Conservation (phyloP, 2,113 vertebrate species). For the Okapia johnstoni region DNA sequence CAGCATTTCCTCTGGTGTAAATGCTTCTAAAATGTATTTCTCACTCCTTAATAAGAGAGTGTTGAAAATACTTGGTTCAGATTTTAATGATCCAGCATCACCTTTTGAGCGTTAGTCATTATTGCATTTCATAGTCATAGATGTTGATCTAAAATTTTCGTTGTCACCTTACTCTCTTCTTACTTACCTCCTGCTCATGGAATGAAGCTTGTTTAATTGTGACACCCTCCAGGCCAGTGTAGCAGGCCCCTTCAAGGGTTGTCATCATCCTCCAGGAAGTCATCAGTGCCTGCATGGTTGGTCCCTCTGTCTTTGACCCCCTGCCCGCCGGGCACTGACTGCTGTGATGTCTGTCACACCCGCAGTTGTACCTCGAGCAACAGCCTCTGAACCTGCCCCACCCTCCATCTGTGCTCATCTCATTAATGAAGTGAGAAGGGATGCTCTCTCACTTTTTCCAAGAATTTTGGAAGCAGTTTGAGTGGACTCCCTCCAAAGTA, state of each 20-base stretch:
- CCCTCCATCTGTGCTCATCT: background rate
- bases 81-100: background rate
- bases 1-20: background rate
- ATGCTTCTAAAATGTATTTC: conserved; percentile 1
- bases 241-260: background rate
- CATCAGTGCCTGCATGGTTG: background rate
- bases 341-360: background rate
- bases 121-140: background rate
- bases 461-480: background rate
- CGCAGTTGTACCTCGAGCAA: background rate
- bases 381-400: background rate
- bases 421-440: background rate
- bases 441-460: background rate
- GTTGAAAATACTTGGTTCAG: background rate
- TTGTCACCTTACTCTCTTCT: background rate
- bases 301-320: background rate
- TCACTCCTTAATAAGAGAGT: background rate
- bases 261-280: background rate
- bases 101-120: background rate
- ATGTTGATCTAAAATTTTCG: background rate
- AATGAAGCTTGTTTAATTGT: background rate
- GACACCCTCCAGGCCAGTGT: background rate
- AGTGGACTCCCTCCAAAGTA: background rate
- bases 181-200: background rate
- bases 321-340: background rate